Percentiles rank a stretch among this genome's conserved stretches.
Conservation (phyloP, 2,113 vertebrate species). For the Casuarius casuarius region DNA sequence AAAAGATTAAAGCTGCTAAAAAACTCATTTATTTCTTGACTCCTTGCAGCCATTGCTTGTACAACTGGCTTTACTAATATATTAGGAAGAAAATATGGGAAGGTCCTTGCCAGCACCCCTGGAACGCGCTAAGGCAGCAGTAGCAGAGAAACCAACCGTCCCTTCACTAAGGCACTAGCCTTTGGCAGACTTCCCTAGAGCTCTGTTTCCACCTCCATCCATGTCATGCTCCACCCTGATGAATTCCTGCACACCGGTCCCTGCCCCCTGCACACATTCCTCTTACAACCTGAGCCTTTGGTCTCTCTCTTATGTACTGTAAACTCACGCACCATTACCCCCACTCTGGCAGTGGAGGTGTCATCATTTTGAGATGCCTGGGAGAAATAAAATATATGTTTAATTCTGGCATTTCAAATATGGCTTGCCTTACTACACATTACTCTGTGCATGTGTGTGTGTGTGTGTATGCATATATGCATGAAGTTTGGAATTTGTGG, state of each 20-base stretch:
- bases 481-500: neutral
- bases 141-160: neutral
- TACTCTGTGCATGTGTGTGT: rapidly evolving
- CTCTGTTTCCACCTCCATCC: neutral
- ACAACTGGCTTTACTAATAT: neutral
- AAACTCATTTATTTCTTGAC: neutral
- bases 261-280: neutral
- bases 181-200: neutral
- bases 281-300: neutral
- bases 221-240: neutral
- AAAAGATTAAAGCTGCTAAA: neutral
- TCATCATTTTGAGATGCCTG: neutral
- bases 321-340: neutral
- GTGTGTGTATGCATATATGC: rapidly evolving
- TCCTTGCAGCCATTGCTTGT: neutral
- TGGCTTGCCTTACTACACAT: neutral
- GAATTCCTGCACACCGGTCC: neutral
- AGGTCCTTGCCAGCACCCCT: neutral
- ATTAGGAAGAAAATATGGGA: neutral
- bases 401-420: neutral
- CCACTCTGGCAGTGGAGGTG: neutral
- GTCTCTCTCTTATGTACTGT: neutral
- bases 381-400: neutral
- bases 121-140: neutral
- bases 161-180: neutral